Evolutionary conservation across 2,113 vertebrate species (phyloP), one percentile per base, ranked within the genome.

Genomic region (Cyanoderma ruficeps): DNA sequence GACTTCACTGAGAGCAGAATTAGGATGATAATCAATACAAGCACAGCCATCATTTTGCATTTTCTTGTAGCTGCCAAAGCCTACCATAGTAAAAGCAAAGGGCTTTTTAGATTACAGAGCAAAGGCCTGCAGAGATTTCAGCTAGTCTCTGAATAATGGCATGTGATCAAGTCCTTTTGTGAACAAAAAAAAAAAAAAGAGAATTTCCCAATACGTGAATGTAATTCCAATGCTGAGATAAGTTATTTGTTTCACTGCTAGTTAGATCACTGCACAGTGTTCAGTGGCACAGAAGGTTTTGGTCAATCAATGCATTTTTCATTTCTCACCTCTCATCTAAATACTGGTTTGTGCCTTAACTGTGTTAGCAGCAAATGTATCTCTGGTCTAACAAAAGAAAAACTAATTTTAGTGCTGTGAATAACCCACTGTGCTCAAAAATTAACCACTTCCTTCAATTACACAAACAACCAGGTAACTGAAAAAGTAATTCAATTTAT

Each of bases 111-210:
- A 97, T 93, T 96, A 89, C 91, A 89, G 87, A 92, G 84, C 75
- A 94, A 96, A 96, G 91, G 80, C 91, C 91, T 95, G 91, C 82
- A 93, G 87, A 96, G 89, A 95, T 94, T 97, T 96, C 84, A 94
- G 84, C 91, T 94, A 89, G 74, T 94, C 74, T 79, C 74, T 89
- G 91, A 94, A 93, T 94, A 96, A 94, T 77, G 93, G 91, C 93
- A 87, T 96, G 91, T 95, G 95, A 96, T 96, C 93, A 94, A 97
- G 87, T 96, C 82, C 94, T 94, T 96, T 95, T 95, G 87, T 96
- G 93, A 93, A 70, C 41, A 52, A 63, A 78, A 94, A 90, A 79
- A 59, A 63, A 74, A 94, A 92, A 87, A 90, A 75, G 21, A 82
- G 47, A 90, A 93, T 96, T 93, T 96, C 91, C 80, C 42, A 2